phyloP scores from a whole-genome alignment of 2,113 vertebrate species.

The Rhea pennata region DNA sequence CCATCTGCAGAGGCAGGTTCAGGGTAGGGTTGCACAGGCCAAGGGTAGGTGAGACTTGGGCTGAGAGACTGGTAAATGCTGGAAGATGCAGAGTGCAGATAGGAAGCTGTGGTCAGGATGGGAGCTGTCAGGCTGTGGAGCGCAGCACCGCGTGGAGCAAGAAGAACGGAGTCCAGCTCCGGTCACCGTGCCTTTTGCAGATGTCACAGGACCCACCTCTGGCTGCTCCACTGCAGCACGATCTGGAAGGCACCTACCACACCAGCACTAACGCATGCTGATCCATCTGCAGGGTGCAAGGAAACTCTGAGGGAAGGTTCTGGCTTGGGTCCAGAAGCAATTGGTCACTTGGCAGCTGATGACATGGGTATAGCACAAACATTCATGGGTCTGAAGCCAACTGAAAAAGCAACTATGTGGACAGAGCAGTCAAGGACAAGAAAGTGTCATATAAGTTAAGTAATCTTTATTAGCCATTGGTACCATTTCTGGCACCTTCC shows the following conservation, averaged over 20 bases:
- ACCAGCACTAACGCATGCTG: neutral
- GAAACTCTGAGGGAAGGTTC: neutral
- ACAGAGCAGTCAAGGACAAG: neutral
- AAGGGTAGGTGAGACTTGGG: neutral
- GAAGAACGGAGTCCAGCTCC: neutral
- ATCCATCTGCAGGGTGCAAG: neutral
- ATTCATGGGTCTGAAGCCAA: neutral
- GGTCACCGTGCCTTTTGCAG: neutral
- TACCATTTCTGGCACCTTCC: neutral
- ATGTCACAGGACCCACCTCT: neutral
- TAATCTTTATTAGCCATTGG: neutral
- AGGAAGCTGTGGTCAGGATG: neutral
- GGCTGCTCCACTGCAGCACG: neutral
- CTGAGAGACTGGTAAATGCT: neutral
- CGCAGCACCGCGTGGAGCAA: neutral
- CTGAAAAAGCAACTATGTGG: neutral
- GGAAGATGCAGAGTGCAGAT: neutral
- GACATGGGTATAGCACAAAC: neutral
- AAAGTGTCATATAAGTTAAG: neutral
- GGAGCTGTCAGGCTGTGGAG: neutral
- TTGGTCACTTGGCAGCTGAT: neutral
- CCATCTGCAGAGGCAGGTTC: neutral
- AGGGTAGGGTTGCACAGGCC: neutral
- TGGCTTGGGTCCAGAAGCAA: neutral
- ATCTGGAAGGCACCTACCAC: neutral